phyloP scores from a whole-genome alignment of 2,113 vertebrate genomes.

The Fulmarus glacialis region DNA sequence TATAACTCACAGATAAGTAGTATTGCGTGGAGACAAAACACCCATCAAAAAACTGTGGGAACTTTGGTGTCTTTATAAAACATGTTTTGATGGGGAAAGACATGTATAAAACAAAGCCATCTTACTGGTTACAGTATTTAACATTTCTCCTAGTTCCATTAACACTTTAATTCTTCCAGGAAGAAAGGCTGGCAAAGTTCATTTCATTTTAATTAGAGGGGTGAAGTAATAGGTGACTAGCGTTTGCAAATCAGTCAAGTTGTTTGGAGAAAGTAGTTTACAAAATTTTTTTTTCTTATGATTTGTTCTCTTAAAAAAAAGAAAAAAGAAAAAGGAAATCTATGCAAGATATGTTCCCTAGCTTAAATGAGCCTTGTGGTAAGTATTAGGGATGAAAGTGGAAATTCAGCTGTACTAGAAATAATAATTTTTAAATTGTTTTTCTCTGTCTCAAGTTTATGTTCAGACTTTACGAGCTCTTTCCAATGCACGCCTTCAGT shows the following conservation, averaged over 20 bases:
- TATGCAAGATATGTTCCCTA: neutral
- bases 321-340: neutral
- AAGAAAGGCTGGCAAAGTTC: slow-evolving; percentile 6
- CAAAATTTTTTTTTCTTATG: neutral
- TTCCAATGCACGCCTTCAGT: neutral
- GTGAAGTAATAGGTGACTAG: slow-evolving; percentile 4
- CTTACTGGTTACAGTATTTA: neutral
- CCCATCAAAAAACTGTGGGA: slow-evolving; percentile 15
- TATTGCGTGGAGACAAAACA: neutral
- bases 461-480: neutral
- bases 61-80: slow-evolving; percentile 16
- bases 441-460: neutral
- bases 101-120: neutral
- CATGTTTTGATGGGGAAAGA: slow-evolving; percentile 1
- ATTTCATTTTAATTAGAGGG: slow-evolving; percentile 14
- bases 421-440: neutral
- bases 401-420: neutral
- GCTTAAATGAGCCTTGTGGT: neutral
- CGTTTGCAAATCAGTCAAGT: neutral
- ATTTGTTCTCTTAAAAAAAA: neutral
- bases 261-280: neutral
- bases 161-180: slow-evolving; percentile 1
- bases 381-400: neutral
- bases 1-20: neutral
- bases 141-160: slow-evolving; percentile 31